Evolutionary conservation across 2,888 invertebrate species (phyloP).

Genomic region (Chromoteleia sp.): DNA sequence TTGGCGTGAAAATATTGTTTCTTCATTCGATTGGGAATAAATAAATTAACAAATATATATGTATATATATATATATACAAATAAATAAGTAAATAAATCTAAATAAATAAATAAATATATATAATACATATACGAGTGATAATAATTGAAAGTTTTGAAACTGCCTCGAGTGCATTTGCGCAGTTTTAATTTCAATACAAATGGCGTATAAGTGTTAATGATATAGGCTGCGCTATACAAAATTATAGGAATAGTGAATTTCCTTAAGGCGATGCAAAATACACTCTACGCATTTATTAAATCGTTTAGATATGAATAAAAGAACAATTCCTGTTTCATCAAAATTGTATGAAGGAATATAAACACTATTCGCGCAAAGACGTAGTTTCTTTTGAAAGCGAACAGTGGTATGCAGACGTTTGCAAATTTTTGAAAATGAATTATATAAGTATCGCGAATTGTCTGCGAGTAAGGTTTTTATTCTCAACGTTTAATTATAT

Average conservation of each 20-base stretch:
- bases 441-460: neutral
- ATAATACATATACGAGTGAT: neutral
- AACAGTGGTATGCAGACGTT: neutral
- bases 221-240: conserved; percentile 29
- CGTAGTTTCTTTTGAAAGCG: neutral
- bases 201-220: conserved; percentile 38
- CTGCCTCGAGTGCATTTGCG: neutral
- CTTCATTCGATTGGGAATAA: too few species aligned
- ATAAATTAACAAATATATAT: too few species aligned
- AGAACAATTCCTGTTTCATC: conserved; percentile 38
- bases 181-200: conserved; percentile 23
- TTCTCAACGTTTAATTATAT: too few species aligned
- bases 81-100: too few species aligned
- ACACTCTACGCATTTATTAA: conserved; percentile 33
- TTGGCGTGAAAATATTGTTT: too few species aligned
- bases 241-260: conserved; percentile 41
- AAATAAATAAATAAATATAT: neutral
- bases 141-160: conserved; percentile 15
- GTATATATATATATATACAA: too few species aligned
- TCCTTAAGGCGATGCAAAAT: conserved; percentile 41
- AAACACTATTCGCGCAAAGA: neutral
- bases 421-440: neutral
- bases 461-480: too few species aligned
- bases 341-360: conserved; percentile 5
- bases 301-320: conserved; percentile 42